Evolutionary conservation across 2,797 vertebrate genomes (phyloP).

Genomic region (Chlorospingus flavigularis): DNA sequence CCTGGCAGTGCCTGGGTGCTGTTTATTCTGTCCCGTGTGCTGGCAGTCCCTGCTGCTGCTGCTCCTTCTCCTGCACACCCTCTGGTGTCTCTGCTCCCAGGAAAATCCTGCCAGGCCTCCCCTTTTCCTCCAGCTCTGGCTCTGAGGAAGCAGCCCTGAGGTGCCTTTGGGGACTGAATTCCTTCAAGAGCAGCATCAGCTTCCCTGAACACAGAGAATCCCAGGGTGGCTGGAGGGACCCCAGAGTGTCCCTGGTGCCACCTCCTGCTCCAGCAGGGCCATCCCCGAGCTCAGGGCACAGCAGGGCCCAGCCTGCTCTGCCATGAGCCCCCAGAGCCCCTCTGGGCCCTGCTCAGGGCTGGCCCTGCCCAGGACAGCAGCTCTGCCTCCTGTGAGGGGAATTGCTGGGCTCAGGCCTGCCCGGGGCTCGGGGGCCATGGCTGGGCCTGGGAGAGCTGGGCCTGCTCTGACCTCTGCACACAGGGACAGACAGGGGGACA

Average conservation of each 20-base stretch:
- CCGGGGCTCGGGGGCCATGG: not conserved
- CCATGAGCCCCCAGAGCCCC: too few species aligned
- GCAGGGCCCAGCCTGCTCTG: not conserved
- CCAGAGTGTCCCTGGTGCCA: too few species aligned
- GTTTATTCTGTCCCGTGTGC: not conserved
- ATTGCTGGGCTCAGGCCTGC: not conserved
- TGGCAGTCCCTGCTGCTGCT: not conserved
- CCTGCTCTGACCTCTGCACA: too few species aligned
- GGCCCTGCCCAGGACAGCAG: not conserved
- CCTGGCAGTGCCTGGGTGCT: not conserved
- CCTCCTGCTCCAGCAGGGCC: too few species aligned
- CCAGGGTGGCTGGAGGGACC: not conserved
- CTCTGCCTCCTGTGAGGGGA: not conserved
- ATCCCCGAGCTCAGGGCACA: too few species aligned
- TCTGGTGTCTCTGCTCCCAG: not conserved
- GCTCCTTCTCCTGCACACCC: not conserved
- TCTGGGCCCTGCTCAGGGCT: not conserved
- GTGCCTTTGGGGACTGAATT: not conserved
- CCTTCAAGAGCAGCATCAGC: not conserved
- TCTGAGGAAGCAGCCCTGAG: not conserved
- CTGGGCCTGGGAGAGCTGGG: too few species aligned
- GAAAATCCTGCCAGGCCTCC: not conserved
- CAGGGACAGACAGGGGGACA: too few species aligned
- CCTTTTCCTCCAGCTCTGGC: not conserved
- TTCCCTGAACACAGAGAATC: not conserved